Base-by-base conservation (phyloP, 2,797 vertebrate genomes). In the Erethizon dorsatum region DNA sequence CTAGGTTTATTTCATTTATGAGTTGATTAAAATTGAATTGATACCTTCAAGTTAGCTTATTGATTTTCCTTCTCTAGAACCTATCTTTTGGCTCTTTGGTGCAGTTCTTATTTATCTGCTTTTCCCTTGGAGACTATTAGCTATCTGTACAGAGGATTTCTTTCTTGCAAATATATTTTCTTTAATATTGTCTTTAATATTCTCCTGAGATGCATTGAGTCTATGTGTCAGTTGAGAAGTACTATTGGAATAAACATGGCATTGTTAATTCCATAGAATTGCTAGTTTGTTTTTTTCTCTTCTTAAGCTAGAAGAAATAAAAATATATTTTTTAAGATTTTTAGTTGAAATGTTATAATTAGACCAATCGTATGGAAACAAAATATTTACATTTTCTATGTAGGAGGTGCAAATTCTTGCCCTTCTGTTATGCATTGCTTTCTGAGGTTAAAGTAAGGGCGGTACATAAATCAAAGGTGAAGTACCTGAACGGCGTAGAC, bases 181-280 rank as follows among this genome's bases (percentile, higher is more conserved):
- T 86, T 96, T 84, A 85, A 56, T 83, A 90, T 83, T 92, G 33
- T 90, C 41, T 94, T 97, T 75, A 61, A 56, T 91, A 92, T 73
- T 96, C 89, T 84, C n/a, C 56, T 69, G 52, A 94, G 65, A 56
- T 31, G 61, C 84, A 75, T 67, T 78, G n/a, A 93, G 52, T 95
- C 92, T 91, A 20, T 45, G 50, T 77, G 50, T 65, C 31, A 47
- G 15, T 89, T 94, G 86, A 59, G 73, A 77, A 95, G 75, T 83
- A 75, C 20, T 50, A 57, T 65, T 88, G 57, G 69, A 85, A 94
- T 94, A 96, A 95, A 71, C 10, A 86, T 26, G 22, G 6, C 45
- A 61, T 94, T 90, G 2, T 56, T 96, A 83, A 88, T 93, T 26
- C 84, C 82, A 93, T 83, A 90, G 86, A 88, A 57, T 59, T 92